phyloP scores from a whole-genome alignment of 2,113 vertebrate species.

The Paracanthobrama guichenoti region DNA sequence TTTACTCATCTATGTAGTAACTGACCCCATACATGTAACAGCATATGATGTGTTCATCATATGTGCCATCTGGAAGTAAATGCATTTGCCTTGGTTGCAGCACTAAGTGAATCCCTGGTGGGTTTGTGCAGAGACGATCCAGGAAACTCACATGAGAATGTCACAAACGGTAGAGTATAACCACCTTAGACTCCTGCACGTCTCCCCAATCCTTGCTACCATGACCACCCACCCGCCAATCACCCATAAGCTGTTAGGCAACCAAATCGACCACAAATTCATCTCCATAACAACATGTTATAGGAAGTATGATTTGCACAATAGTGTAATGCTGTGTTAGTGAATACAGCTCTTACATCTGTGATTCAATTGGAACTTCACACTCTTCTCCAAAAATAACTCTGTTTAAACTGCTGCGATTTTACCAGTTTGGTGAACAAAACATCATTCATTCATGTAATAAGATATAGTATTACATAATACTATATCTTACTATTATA shows the following conservation, averaged over 20 bases:
- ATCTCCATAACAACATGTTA: conserved; percentile 54
- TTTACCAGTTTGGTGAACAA: background rate
- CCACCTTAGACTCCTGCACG: conserved; percentile 48
- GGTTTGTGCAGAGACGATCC: conserved; percentile 78
- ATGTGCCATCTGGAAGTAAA: conserved; percentile 67
- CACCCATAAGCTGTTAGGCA: conserved; percentile 61
- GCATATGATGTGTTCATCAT: conserved; percentile 57
- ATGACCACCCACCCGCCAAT: conserved; percentile 49
- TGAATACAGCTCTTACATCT: conserved; percentile 22
- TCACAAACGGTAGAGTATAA: conserved; percentile 78
- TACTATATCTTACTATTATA: too few species aligned
- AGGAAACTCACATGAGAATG: conserved; percentile 59
- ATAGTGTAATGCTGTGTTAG: conserved; percentile 21
- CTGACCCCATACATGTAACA: conserved; percentile 43
- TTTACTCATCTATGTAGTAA: conserved; percentile 8
- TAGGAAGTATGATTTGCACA: conserved; percentile 29
- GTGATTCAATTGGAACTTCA: conserved; percentile 38
- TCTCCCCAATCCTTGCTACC: conserved; percentile 35
- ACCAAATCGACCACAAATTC: conserved; percentile 52
- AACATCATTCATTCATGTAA: background rate
- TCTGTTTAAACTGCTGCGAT: background rate
- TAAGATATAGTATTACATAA: too few species aligned
- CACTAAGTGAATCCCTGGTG: conserved; percentile 76
- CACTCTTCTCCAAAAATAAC: conserved; percentile 9
- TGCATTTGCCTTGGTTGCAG: conserved; percentile 76